A percentile compares a stretch with the other conserved stretches of the same genome.
These are phyloP conservation scores for Rhagophthalmus giganteus DNA, from an alignment of 2,888 invertebrate species.

Conservation along the genomic window DNA sequence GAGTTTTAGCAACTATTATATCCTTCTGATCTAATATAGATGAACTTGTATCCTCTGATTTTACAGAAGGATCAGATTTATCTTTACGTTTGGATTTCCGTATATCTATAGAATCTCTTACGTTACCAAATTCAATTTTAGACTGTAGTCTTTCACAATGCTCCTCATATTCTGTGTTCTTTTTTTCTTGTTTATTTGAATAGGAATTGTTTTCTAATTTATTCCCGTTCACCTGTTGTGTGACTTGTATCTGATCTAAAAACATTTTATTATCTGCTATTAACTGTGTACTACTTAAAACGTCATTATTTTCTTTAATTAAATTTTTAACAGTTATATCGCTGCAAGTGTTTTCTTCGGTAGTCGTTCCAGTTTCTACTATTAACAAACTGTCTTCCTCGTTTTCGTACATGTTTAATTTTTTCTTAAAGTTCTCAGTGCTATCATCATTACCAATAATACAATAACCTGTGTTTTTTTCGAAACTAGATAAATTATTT, in stretches of 20 bases:
- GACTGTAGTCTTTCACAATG: constrained; percentile 69
- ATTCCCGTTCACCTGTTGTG: constrained; percentile 1
- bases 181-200: constrained; percentile 39
- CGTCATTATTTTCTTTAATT: constrained; percentile 34
- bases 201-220: constrained; percentile 14
- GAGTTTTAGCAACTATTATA: constrained; percentile 43
- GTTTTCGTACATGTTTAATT: constrained; percentile 50
- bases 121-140: constrained; percentile 71
- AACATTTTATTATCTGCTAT: constrained; percentile 20
- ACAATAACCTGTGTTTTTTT: constrained; percentile 50
- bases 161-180: constrained; percentile 58
- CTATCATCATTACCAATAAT: constrained; percentile 44
- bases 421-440: constrained; percentile 44
- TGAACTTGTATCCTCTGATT: too few species aligned
- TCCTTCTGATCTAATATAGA: too few species aligned
- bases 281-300: neutral
- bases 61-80: constrained; percentile 37
- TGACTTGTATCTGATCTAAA: constrained; percentile 33
- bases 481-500: constrained; percentile 32
- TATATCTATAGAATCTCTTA: constrained; percentile 68
- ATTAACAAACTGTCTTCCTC: constrained; percentile 65
- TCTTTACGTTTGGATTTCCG: constrained; percentile 61
- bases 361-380: constrained; percentile 60
- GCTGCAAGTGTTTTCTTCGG: constrained; percentile 63
- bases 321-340: constrained; percentile 55